Evolutionary conservation across 2,797 vertebrate species (phyloP), one percentile per base, ranked within the genome.

Genomic region (Staurois parvus): DNA sequence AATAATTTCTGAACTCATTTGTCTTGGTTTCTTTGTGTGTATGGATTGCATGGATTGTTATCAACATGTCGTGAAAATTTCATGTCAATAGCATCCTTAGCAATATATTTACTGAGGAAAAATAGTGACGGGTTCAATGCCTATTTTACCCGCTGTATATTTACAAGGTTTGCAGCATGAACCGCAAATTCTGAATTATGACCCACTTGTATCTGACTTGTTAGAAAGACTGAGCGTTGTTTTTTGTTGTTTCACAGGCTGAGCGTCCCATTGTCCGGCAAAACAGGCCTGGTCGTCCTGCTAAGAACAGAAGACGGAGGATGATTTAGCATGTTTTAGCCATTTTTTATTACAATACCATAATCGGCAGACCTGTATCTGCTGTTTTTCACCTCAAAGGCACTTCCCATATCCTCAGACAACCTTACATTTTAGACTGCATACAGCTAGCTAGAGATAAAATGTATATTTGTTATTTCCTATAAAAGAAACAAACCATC

Each of bases 261-360:
- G 85, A 87, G 66, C 85, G 85, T 29, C 85, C 85, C 32, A 70
- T 84, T 59, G 64, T 84, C 70, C 81, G 85, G 37, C 85, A 83
- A 17, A 87, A 87, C 76, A 79, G 85, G 72, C 85, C 85, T 40
- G 85, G 85, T 29, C 85, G 85, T 8, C 85, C 85, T 73, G 85
- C 85, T 26, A 87, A 87, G 76, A 87, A 87, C 76, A 87, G 85
- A 72, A 83, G 85, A 40, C 69, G 85, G 24, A 84, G 81, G 76
- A 87, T 87, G 81, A 79, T 83, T 48, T 87, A 87, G 62, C 30
- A 79, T 15, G 59, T 78, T 72, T 37, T 40, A 21, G 12, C 73
- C 19, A 17, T n/a, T 59, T 26, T n/a, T 70, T 45, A 4, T 76
- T 72, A 28, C 69, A 68, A 40, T 40, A 74, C 66, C 24, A 69